These are phyloP conservation scores for Triops cancriformis DNA, from an alignment of 1,140 invertebrate genomes.

Conservation along the genomic window DNA sequence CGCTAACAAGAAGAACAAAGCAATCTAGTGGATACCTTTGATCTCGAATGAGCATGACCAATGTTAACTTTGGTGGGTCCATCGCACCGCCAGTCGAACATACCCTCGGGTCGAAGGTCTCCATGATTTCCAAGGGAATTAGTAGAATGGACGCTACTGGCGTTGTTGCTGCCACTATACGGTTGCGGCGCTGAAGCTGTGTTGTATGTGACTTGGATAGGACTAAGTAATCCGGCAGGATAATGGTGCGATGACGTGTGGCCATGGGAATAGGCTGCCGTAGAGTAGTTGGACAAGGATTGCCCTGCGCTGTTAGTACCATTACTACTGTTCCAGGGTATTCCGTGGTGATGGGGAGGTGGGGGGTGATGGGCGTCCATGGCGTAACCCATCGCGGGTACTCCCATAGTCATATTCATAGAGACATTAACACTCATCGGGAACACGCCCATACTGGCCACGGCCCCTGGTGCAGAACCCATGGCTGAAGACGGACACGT, in stretches of 20 bases:
- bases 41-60: not conserved
- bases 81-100: not conserved
- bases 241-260: conserved; percentile 5
- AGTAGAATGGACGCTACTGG: not conserved
- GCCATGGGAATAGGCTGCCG: conserved; percentile 8
- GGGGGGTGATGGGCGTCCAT: conserved; percentile 35
- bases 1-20: too few relatives aligned
- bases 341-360: conserved; percentile 21
- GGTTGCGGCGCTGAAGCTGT: not conserved
- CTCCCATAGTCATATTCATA: conserved; percentile 91
- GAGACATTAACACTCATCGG: conserved; percentile 93
- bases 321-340: conserved; percentile 24
- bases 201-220: conserved; percentile 26
- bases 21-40: not conserved
- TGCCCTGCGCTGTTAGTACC: not conserved
- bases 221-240: conserved; percentile 23
- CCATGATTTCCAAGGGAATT: not conserved
- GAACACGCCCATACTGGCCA: conserved; percentile 39
- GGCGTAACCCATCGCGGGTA: conserved; percentile 57
- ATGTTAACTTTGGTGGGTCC: not conserved
- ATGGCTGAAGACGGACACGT: not conserved
- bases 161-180: not conserved
- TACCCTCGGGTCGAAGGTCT: not conserved
- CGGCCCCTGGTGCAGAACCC: not conserved
- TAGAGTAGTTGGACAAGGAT: not conserved